Conservation (phyloP, 2,888 invertebrate species). For the Lutraria lutraria region DNA sequence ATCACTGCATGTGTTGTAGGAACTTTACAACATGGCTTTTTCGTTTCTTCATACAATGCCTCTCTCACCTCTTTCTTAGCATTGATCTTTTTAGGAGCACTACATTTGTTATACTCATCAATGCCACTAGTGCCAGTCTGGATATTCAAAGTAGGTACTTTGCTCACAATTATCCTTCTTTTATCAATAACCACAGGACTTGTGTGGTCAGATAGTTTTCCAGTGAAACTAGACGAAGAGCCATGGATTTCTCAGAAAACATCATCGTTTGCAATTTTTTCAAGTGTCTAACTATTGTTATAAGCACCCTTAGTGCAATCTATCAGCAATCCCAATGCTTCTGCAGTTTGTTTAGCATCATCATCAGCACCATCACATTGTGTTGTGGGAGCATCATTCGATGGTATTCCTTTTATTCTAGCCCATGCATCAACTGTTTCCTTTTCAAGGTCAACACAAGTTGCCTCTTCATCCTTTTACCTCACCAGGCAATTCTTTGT, state of each 20-base stretch:
- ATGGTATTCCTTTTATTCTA: neutral
- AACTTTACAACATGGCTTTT: neutral
- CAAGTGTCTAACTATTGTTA: neutral
- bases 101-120: too few relatives aligned
- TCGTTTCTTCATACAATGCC: neutral
- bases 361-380: neutral
- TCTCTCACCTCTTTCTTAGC: neutral
- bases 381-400: neutral
- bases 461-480: neutral
- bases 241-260: neutral
- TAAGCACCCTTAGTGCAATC: neutral
- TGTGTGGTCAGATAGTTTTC: neutral
- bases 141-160: too few relatives aligned
- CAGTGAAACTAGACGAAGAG: neutral
- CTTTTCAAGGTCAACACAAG: neutral
- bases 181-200: neutral
- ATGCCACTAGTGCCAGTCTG: too few relatives aligned
- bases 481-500: neutral
- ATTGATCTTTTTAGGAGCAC: neutral
- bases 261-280: neutral
- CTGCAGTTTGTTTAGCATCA: conserved; percentile 18
- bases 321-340: neutral
- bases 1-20: neutral
- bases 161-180: too few relatives aligned
- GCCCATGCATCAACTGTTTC: neutral